These are phyloP conservation scores for Drosophila pectinifera DNA, from an alignment of 1,140 invertebrate genomes.

Conservation along the genomic window DNA sequence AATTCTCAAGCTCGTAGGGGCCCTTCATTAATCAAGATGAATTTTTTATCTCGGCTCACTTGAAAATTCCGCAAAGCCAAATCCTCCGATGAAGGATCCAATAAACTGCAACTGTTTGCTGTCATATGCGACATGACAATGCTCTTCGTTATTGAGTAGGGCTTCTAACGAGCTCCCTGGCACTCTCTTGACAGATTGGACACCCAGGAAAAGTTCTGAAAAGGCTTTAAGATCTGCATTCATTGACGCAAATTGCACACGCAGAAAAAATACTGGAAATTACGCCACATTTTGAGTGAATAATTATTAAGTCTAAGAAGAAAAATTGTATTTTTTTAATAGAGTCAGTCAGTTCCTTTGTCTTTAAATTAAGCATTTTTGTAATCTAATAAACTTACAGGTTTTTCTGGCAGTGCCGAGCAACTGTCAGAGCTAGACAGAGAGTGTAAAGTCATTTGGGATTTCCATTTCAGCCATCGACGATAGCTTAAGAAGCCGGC, in stretches of 20 bases:
- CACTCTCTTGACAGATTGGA: constrained; percentile 41
- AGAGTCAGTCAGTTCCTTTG: too few species aligned
- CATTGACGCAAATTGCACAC: constrained; percentile 36
- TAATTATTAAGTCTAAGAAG: not conserved
- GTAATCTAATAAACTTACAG: too few species aligned
- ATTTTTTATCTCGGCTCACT: constrained; percentile 17
- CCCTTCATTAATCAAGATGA: constrained; percentile 48
- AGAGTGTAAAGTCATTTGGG: constrained; percentile 42
- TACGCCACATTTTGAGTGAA: too few species aligned
- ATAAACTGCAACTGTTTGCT: constrained; percentile 40
- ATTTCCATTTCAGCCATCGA: constrained; percentile 32
- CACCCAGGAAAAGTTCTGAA: constrained; percentile 34
- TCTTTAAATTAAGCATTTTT: not conserved
- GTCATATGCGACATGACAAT: constrained; percentile 56
- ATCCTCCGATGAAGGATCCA: constrained; percentile 2
- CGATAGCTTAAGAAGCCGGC: constrained; percentile 22
- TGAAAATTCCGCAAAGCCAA: constrained; percentile 17
- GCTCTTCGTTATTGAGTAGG: constrained; percentile 18
- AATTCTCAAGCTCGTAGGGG: constrained; percentile 34
- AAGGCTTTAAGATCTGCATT: constrained; percentile 46
- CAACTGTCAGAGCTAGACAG: constrained; percentile 25
- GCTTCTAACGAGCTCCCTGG: constrained; percentile 13
- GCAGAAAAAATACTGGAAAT: too few species aligned
- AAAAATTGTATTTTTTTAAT: not conserved
- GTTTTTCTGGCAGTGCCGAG: constrained; percentile 1